These are phyloP conservation scores for Acropternis orthonyx DNA, from an alignment of 2,797 vertebrate genomes.

Conservation along the genomic window DNA sequence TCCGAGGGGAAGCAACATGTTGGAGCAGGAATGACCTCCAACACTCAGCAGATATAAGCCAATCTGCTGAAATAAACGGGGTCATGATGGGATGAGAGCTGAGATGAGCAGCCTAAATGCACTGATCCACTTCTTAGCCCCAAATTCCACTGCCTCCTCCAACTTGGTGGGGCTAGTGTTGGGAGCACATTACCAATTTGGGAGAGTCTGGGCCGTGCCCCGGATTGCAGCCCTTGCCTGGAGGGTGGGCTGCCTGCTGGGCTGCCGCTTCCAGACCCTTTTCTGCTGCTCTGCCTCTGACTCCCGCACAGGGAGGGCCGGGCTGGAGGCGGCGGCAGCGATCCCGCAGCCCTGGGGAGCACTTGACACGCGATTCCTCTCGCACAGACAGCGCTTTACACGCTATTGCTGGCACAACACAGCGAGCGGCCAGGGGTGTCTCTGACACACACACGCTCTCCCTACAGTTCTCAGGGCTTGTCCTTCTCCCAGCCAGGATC, in stretches of 20 bases:
- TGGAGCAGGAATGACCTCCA: rapidly evolving
- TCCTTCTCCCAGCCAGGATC: neutral
- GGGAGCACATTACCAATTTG: rapidly evolving
- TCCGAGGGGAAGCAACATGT: rapidly evolving
- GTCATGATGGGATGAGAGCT: rapidly evolving
- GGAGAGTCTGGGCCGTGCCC: neutral
- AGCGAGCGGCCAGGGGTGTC: slow-evolving; percentile 19
- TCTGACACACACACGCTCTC: neutral
- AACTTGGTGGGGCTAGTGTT: rapidly evolving
- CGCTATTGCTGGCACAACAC: slow-evolving; percentile 62
- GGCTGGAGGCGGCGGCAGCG: neutral
- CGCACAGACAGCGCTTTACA: slow-evolving; percentile 50
- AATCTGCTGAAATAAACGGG: neutral
- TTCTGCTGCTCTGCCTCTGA: neutral
- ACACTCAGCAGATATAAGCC: rapidly evolving
- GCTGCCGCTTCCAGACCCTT: neutral
- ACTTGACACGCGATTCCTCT: slow-evolving; percentile 58
- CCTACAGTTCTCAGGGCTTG: neutral
- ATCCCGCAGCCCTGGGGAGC: slow-evolving; percentile 52
- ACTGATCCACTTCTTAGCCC: neutral
- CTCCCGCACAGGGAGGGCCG: rapidly evolving
- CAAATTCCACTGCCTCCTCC: rapidly evolving
- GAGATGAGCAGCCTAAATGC: neutral
- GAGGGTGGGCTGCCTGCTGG: neutral
- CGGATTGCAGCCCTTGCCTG: neutral